Evolutionary conservation across 2,888 invertebrate genomes (phyloP), one percentile per base, ranked within the genome.

Genomic region (Myathropa florea): DNA sequence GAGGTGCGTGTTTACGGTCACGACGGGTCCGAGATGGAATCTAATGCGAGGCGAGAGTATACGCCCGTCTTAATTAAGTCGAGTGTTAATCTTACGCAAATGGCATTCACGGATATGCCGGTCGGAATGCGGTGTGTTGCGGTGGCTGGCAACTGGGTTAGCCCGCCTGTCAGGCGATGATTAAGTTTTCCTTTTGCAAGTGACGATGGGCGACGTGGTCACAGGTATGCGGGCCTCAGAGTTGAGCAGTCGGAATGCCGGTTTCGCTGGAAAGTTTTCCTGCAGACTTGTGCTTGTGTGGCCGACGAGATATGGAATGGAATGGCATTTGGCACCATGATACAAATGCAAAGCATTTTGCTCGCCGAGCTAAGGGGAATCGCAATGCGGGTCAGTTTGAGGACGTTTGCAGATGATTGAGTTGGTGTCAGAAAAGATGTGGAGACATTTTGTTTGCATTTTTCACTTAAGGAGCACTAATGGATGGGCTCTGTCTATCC

Each of bases 21-120:
- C 55, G 57, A 63, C 85, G 82, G 67, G 72, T 85, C 36, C 23
- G 60, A 57, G 81, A 57, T 72, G 63, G 72, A 26, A 59, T 24
- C 71, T 65, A 64, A 71, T 39, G 71, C 23, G 21, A 55, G 68
- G 26, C 14, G 18, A 46, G 26, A 18, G 46, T 46, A 18, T 71
- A 76, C 30, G 82, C 77, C 71, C 71, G 14, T 75, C 55, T 76
- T 33, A 76, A 72, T 81, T 61, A 65, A 81, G 57, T 46, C 81
- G 68, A 77, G 67, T 81, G 81, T 67, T 39, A 46, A 79, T 59
- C 39, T 59, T 64, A 53, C 70, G 70, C 75, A 36, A 79, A 73
- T 81, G 76, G 61, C 36, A 67, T 57, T 84, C 63, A 63, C 26
- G 80, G 80, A 84, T 72, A 61, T 26, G 64, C 39, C 21, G 28